Evolutionary conservation across 1,140 invertebrate species (phyloP), one percentile per base, ranked within the genome.

Genomic region (Sipha flava): DNA sequence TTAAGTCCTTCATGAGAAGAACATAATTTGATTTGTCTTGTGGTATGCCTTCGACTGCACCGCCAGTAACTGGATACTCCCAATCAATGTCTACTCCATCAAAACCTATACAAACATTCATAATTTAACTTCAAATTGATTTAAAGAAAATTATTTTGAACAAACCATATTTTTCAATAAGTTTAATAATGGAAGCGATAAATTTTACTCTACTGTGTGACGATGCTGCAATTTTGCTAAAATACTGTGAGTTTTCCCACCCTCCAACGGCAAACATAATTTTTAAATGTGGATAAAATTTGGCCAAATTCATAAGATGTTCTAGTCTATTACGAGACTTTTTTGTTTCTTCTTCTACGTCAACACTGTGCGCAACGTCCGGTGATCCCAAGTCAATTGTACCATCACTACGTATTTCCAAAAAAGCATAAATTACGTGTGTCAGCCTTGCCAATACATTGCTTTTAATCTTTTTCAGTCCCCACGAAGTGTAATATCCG

Each of bases 61-160:
- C 82, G 37, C 82, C 82, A 7, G 82, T 81, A 0, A 81, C 89
- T 72, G 90, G 89, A 83, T 90, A 90, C 57, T 89, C 86, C 89
- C 89, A 90, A 81, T 90, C 87, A 16, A 90, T 83, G 83, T 90
- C 90, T 9, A 90, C 84, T 0, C 89, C 89, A 82, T 90, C 89
- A 81, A 90, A 90, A 75, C 64, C 64, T 68, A 68, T 7, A 37
- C 12, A 26, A 31, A 62, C 12, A 31, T 29, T 52, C 16, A 16
- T 52, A 9, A 52, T 7, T 7, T 52, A 52, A 7, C 6, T 21
- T 7, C 14, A 52, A 52, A n/a, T 52, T 52, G 5, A 21, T 52
- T 6, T 52, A n/a, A 9, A n/a, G 21, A 5, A n/a, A 52, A 52
- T 52, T 52, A 9, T 52, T 52, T 52, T 52, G 5, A 7, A 16